These are phyloP conservation scores for Scopus umbretta DNA, from an alignment of 2,113 vertebrate species.

Conservation along the genomic window DNA sequence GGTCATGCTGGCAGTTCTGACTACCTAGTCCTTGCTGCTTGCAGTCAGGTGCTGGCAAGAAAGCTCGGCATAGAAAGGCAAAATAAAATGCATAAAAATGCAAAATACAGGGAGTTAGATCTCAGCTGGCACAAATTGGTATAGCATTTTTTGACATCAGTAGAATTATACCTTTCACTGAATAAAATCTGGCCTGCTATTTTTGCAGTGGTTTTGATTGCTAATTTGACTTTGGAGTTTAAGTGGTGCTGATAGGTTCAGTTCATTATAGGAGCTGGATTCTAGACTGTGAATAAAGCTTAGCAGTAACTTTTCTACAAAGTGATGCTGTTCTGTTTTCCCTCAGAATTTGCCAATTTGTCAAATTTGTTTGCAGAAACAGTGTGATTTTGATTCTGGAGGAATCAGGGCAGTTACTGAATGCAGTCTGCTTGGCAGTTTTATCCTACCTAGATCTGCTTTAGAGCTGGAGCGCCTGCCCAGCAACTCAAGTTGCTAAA, in stretches of 20 bases:
- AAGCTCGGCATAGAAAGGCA: background rate
- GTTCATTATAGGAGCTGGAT: background rate
- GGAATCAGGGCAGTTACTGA: background rate
- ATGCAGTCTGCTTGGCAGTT: background rate
- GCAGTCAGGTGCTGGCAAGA: background rate
- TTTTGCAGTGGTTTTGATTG: background rate
- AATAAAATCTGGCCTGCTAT: background rate
- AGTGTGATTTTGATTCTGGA: background rate
- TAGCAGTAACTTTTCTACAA: background rate
- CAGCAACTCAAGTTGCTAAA: background rate
- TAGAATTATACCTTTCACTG: background rate
- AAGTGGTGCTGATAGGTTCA: background rate
- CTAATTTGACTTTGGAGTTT: background rate
- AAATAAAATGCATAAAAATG: background rate
- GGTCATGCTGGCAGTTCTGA: background rate
- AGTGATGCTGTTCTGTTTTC: background rate
- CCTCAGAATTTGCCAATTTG: background rate
- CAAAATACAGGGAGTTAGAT: background rate
- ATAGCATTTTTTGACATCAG: background rate
- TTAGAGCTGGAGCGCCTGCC: background rate
- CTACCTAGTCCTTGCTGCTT: rapidly evolving
- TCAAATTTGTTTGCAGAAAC: constrained; percentile 9
- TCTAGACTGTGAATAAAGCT: background rate
- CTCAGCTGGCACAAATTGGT: background rate
- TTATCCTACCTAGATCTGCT: background rate